Conservation (phyloP, 1,140 invertebrate species). For the Calephelis virginiensis region DNA sequence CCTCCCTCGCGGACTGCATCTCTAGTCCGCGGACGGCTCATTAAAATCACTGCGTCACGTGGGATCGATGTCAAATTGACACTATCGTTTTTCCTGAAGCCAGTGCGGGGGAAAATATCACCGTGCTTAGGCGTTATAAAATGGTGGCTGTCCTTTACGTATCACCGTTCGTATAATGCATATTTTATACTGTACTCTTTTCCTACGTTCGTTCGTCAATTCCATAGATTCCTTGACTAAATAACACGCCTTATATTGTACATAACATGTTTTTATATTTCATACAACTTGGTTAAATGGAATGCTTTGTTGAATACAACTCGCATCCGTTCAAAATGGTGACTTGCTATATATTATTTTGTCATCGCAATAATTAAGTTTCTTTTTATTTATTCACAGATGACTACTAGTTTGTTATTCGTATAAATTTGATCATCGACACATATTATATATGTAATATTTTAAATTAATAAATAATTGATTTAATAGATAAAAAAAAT, state of each 20-base stretch:
- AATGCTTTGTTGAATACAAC: constrained; percentile 72
- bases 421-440: too few species aligned
- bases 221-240: constrained; percentile 40
- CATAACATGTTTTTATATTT: constrained; percentile 47
- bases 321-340: constrained; percentile 81
- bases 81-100: constrained; percentile 77
- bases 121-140: constrained; percentile 76
- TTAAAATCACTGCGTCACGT: constrained; percentile 82
- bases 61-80: constrained; percentile 81
- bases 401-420: too few species aligned
- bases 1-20: constrained; percentile 79
- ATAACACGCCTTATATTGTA: constrained; percentile 41
- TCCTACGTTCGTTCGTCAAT: constrained; percentile 37
- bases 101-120: constrained; percentile 75
- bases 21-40: constrained; percentile 81
- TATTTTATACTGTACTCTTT: constrained; percentile 41
- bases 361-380: constrained; percentile 38
- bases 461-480: too few species aligned
- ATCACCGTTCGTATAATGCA: constrained; percentile 66
- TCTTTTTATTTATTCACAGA: constrained; percentile 22
- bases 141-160: constrained; percentile 73
- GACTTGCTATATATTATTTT: constrained; percentile 74
- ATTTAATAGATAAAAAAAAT: too few species aligned
- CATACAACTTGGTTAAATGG: constrained; percentile 47
- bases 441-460: too few species aligned